These are phyloP conservation scores for Pipistrellus pipistrellus DNA, from an alignment of 2,797 vertebrate species.

Conservation along the genomic window DNA sequence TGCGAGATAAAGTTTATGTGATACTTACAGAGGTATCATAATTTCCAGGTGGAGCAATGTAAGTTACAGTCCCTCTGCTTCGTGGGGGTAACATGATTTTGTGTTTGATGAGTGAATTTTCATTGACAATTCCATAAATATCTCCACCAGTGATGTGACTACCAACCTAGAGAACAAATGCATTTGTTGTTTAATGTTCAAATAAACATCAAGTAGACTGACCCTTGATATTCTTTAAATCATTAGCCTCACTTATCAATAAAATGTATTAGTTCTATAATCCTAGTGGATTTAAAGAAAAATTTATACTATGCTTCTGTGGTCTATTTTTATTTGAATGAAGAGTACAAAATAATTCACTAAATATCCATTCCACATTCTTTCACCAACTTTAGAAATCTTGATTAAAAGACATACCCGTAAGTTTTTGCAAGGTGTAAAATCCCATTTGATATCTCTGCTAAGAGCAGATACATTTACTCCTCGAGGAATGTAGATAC, in stretches of 20 bases:
- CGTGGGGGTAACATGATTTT: slow-evolving; percentile 97
- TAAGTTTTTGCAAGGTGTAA: slow-evolving; percentile 93
- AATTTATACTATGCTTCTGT: slow-evolving; percentile 29
- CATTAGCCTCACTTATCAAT: slow-evolving; percentile 45
- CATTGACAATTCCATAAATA: slow-evolving; percentile 93
- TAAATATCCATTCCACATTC: slow-evolving; percentile 42
- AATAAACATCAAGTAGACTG: neutral
- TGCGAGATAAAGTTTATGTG: neutral
- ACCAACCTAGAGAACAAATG: slow-evolving; percentile 88
- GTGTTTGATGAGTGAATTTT: slow-evolving; percentile 96
- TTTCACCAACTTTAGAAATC: slow-evolving; percentile 14
- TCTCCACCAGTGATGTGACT: slow-evolving; percentile 97
- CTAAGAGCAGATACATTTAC: slow-evolving; percentile 97
- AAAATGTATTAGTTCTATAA: slow-evolving; percentile 35
- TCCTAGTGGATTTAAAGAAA: slow-evolving; percentile 26
- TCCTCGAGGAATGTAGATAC: slow-evolving; percentile 99
- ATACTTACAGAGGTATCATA: slow-evolving; percentile 93
- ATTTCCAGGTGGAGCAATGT: slow-evolving; percentile 95
- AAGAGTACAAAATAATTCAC: slow-evolving; percentile 37
- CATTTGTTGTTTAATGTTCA: slow-evolving; percentile 58
- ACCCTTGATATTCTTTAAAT: neutral
- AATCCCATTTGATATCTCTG: slow-evolving; percentile 97
- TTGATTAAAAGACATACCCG: slow-evolving; percentile 89
- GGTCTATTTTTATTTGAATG: slow-evolving; percentile 48
- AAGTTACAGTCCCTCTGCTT: slow-evolving; percentile 96